These are phyloP conservation scores for Ardeotis arabs DNA, from an alignment of 2,113 vertebrate species.

Conservation along the genomic window DNA sequence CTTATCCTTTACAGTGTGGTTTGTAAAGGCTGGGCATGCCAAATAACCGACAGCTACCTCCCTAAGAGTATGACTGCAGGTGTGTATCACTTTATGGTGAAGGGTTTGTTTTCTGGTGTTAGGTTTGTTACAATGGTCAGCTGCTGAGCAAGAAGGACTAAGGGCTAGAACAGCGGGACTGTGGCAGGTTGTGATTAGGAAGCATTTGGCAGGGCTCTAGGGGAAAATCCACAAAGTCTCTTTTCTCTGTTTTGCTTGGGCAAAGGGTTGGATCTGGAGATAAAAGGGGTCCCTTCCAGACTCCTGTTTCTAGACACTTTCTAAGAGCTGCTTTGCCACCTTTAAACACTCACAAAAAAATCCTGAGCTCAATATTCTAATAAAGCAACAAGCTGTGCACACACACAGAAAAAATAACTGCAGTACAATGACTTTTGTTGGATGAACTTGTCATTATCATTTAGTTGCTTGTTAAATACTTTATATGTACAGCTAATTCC, in stretches of 20 bases:
- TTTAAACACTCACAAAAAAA: neutral
- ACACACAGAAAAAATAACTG: neutral
- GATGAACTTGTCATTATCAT: neutral
- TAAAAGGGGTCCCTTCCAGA: neutral
- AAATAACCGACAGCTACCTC: neutral
- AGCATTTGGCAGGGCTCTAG: neutral
- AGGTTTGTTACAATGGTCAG: neutral
- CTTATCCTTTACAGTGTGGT: neutral
- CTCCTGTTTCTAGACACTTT: neutral
- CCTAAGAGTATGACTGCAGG: neutral
- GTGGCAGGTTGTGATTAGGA: neutral
- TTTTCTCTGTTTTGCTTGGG: neutral
- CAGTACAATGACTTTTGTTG: neutral
- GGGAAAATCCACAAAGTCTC: neutral
- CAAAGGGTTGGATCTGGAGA: neutral
- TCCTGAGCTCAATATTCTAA: neutral
- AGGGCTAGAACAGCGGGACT: neutral
- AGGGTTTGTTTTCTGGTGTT: neutral
- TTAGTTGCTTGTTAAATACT: neutral
- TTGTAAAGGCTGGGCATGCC: neutral
- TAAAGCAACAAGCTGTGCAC: neutral
- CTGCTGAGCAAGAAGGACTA: neutral
- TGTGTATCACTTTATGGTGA: neutral
- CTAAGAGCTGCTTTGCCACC: neutral
- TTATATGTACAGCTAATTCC: neutral